A percentile compares a stretch with the other conserved stretches of the same genome.
Evolutionary conservation across 2,797 vertebrate genomes (phyloP).

Genomic region (Oryzias dopingdopingensis): DNA sequence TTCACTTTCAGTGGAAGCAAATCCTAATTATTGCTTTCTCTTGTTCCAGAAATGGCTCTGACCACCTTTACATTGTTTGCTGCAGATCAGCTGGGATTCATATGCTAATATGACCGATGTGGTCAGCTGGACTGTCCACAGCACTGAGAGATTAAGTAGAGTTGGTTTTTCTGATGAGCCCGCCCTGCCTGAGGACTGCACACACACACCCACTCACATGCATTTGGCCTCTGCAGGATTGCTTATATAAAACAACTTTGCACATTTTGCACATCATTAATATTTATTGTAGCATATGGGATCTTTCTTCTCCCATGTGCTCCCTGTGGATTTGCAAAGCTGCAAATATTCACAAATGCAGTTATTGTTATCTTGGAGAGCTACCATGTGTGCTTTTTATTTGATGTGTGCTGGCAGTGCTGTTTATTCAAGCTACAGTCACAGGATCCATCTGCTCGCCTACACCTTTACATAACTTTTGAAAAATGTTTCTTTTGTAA

Average conservation of each 20-base stretch:
- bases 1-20: too few species aligned
- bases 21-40: too few species aligned
- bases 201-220: constrained; percentile 9
- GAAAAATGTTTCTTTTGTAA: neutral
- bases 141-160: constrained; percentile 14
- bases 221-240: constrained; percentile 26
- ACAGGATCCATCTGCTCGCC: neutral
- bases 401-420: neutral
- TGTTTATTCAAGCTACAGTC: neutral
- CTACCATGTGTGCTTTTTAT: neutral
- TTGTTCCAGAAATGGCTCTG: too few species aligned
- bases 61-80: too few species aligned
- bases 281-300: constrained; percentile 48
- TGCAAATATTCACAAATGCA: constrained; percentile 8
- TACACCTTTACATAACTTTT: neutral
- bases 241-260: constrained; percentile 33
- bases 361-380: neutral
- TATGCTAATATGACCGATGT: constrained; percentile 15
- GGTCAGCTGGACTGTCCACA: constrained; percentile 26
- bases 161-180: constrained; percentile 3
- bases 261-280: constrained; percentile 44
- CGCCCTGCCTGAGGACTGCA: neutral
- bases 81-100: too few species aligned
- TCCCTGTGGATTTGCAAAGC: constrained; percentile 4
- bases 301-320: constrained; percentile 37